Evolutionary conservation across 2,888 invertebrate species (phyloP).

Genomic region (Philhelius pedissequus): DNA sequence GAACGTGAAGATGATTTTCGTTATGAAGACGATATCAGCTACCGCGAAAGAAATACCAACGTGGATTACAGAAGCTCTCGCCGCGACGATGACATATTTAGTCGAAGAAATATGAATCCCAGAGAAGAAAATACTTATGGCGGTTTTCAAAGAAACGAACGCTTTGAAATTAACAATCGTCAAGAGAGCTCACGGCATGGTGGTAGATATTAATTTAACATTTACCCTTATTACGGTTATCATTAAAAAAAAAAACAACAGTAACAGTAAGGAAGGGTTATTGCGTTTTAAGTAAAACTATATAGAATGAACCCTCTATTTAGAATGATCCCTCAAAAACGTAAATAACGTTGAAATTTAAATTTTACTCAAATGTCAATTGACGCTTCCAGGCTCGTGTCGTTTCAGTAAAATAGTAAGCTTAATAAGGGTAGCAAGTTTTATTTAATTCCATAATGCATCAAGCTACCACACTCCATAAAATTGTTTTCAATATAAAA

Average conservation of each 20-base stretch:
- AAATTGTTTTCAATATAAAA: background rate
- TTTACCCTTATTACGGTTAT: too few species aligned
- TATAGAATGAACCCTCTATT: too few species aligned
- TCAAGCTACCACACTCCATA: background rate
- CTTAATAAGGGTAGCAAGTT: too few species aligned
- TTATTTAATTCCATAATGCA: background rate
- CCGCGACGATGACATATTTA: background rate
- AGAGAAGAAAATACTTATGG: background rate
- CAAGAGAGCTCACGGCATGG: background rate
- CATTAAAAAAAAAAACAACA: too few species aligned
- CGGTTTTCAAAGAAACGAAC: background rate
- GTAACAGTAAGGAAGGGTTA: too few species aligned
- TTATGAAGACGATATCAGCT: background rate
- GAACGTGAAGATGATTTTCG: background rate
- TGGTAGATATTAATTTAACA: background rate
- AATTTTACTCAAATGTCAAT: too few species aligned
- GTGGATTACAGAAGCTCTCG: background rate
- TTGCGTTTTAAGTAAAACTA: too few species aligned
- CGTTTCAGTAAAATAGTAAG: too few species aligned
- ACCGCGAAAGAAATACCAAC: background rate
- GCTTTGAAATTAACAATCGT: background rate
- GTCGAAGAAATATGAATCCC: background rate
- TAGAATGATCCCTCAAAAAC: too few species aligned
- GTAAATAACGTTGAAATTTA: too few species aligned
- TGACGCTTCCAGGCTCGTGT: too few species aligned